Conservation (phyloP, 2,888 invertebrate species). For the Acrocyrtus sp. region DNA sequence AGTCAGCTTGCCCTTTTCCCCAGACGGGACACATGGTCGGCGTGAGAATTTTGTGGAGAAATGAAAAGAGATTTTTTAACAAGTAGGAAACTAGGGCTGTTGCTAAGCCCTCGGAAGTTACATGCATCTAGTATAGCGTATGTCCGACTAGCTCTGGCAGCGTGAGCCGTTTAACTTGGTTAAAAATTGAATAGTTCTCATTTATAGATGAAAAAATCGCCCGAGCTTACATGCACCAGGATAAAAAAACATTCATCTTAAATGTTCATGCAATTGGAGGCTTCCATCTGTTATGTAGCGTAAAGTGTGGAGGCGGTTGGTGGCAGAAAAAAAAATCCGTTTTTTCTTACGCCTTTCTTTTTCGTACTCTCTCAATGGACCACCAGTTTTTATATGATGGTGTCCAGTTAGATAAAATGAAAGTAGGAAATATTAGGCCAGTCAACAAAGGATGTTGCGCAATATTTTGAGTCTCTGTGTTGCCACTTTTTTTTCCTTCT, state of each 20-base stretch:
- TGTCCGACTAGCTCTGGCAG: constrained; percentile 3
- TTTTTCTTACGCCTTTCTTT: no score
- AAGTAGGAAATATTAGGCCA: constrained; percentile 49
- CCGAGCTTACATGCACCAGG: no score
- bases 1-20: no score
- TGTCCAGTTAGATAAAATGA: constrained; percentile 42
- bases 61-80: neutral
- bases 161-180: constrained; percentile 38
- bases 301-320: constrained; percentile 17
- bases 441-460: constrained; percentile 49
- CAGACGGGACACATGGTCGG: constrained; percentile 19
- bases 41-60: constrained; percentile 16
- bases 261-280: no score
- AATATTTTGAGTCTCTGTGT: constrained; percentile 47
- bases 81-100: constrained; percentile 8
- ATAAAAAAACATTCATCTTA: no score
- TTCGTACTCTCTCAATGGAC: constrained; percentile 24
- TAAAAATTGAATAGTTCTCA: constrained; percentile 38
- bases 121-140: neutral
- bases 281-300: no score
- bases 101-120: neutral
- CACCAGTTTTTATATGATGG: constrained; percentile 28
- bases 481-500: constrained; percentile 31
- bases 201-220: no score
- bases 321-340: no score